These are phyloP conservation scores for Forpus xanthops DNA, from an alignment of 2,797 vertebrate genomes.

Conservation along the genomic window DNA sequence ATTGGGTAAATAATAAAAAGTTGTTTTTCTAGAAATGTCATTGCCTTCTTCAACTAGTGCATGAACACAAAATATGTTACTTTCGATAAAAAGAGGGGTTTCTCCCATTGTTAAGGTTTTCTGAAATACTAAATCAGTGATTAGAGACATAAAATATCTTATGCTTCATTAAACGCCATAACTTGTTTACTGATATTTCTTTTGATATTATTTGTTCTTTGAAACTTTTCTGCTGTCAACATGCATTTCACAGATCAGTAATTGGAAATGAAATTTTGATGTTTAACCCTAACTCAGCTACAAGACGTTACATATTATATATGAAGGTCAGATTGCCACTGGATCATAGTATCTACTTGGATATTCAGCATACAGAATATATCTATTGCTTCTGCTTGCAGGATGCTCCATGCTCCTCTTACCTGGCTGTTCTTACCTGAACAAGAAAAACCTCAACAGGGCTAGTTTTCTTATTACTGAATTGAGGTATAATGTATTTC, in stretches of 20 bases:
- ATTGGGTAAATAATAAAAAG: background rate
- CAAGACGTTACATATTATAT: background rate
- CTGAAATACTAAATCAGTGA: background rate
- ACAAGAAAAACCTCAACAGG: background rate
- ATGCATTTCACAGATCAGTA: slow-evolving; percentile 61
- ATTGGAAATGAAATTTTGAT: slow-evolving; percentile 54
- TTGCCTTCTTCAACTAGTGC: background rate
- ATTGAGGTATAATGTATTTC: background rate
- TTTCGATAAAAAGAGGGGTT: background rate
- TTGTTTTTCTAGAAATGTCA: background rate
- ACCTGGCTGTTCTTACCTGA: background rate
- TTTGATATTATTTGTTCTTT: slow-evolving; percentile 35
- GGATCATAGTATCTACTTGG: background rate
- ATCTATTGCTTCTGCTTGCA: background rate
- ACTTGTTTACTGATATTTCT: slow-evolving; percentile 41
- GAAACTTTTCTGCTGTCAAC: background rate
- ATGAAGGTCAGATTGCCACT: slow-evolving; percentile 52
- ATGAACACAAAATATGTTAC: background rate
- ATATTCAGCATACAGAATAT: background rate
- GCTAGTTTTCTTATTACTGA: background rate
- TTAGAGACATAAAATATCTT: slow-evolving; percentile 1
- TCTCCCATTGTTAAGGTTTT: background rate
- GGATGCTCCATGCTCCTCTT: background rate
- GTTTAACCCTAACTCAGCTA: background rate
- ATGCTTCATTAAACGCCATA: background rate